phyloP scores from a whole-genome alignment of 2,113 vertebrate species.

The Microtus montanus region DNA sequence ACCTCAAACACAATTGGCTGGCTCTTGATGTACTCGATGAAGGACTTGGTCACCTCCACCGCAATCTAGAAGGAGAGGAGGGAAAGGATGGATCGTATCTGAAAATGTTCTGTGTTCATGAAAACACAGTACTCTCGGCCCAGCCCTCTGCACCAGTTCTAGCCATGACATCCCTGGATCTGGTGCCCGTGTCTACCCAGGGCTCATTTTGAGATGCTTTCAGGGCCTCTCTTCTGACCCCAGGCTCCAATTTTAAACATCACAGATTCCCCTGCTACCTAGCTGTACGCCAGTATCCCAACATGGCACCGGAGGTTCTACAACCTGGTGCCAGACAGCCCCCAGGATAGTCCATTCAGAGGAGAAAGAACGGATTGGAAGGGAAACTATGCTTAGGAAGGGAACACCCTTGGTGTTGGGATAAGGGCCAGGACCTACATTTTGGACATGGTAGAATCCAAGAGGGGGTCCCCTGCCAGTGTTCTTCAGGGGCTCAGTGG shows the following conservation, averaged over 20 bases:
- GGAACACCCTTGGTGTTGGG: not conserved
- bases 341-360: too few relatives aligned
- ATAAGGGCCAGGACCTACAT: conserved; percentile 85
- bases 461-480: conserved; percentile 95
- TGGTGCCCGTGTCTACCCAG: rapidly evolving
- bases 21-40: conserved; percentile 96
- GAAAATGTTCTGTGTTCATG: rapidly evolving
- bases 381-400: too few relatives aligned
- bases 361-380: rapidly evolving
- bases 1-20: conserved; percentile 99
- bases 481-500: conserved; percentile 98
- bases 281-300: rapidly evolving
- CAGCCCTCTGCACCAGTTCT: not conserved
- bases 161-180: not conserved
- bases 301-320: not conserved
- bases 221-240: not conserved
- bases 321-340: too few relatives aligned
- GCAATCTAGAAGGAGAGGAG: conserved; percentile 88
- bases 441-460: conserved; percentile 98
- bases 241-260: not conserved
- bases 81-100: not conserved
- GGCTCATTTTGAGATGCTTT: not conserved
- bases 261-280: not conserved
- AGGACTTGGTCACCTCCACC: conserved; percentile 97
- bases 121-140: rapidly evolving